phyloP scores from a whole-genome alignment of 1,140 invertebrate species.

The Ostrea denselamellosa region DNA sequence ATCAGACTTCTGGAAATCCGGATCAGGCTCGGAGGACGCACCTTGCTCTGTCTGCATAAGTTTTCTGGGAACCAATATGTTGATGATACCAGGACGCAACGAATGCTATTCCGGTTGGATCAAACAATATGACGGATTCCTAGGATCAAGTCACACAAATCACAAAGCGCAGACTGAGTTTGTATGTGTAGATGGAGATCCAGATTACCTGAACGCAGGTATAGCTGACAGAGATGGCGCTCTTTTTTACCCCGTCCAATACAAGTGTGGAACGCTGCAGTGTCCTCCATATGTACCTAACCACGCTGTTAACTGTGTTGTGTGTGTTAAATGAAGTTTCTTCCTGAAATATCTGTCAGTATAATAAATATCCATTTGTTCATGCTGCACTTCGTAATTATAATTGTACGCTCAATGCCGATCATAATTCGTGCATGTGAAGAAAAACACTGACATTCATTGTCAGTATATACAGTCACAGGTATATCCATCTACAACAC shows the following conservation, averaged over 20 bases:
- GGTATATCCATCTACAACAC: too few relatives aligned
- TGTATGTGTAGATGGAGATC: slow-evolving; percentile 57
- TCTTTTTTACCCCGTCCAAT: slow-evolving; percentile 56
- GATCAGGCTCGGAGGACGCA: slow-evolving; percentile 36
- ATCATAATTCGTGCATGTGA: too few relatives aligned
- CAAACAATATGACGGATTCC: slow-evolving; percentile 58
- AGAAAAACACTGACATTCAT: too few relatives aligned
- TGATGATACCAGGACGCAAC: slow-evolving; percentile 64
- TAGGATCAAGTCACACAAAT: slow-evolving; percentile 51
- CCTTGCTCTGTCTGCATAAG: slow-evolving; percentile 58
- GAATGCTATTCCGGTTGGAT: slow-evolving; percentile 61
- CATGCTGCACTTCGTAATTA: too few relatives aligned
- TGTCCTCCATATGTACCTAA: slow-evolving; percentile 61
- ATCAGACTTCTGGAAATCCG: not conserved
- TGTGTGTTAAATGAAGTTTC: slow-evolving; percentile 48
- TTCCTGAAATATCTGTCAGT: too few relatives aligned
- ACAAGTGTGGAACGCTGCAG: slow-evolving; percentile 58
- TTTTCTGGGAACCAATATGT: not conserved
- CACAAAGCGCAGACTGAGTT: slow-evolving; percentile 41
- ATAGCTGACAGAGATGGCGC: slow-evolving; percentile 51
- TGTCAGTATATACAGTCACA: too few relatives aligned
- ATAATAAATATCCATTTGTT: too few relatives aligned
- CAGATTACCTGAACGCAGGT: slow-evolving; percentile 46
- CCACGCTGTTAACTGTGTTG: slow-evolving; percentile 55
- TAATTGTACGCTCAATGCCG: too few relatives aligned